Percentiles rank a stretch among this genome's conserved stretches.
phyloP scores from a whole-genome alignment of 2,113 vertebrate species.

The Tyrannus savana region DNA sequence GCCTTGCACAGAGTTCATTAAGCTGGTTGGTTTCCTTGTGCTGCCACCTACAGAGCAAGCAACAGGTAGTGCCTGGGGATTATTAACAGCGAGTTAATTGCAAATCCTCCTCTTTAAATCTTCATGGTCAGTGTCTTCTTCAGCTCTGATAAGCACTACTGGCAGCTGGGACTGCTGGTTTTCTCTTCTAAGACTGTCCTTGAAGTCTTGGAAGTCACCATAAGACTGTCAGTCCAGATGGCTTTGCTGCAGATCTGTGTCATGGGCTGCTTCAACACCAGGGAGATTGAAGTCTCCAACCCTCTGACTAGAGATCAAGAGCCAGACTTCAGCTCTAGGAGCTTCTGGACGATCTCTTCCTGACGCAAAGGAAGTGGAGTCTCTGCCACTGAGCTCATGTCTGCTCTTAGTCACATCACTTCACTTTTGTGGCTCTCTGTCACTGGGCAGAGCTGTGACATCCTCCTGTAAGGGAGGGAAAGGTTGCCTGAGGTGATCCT shows the following conservation, averaged over 20 bases:
- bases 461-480: background rate
- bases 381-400: background rate
- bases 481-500: background rate
- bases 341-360: background rate
- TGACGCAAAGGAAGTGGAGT: background rate
- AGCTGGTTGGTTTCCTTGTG: conserved; percentile 44
- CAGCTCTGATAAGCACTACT: background rate
- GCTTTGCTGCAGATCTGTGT: background rate
- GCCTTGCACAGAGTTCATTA: background rate
- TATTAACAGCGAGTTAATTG: background rate
- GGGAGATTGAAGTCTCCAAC: background rate
- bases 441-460: background rate
- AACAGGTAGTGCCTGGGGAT: background rate
- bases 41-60: conserved; percentile 68
- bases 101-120: background rate
- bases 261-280: background rate
- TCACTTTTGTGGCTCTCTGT: background rate
- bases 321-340: background rate
- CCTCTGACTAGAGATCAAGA: background rate
- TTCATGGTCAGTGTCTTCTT: background rate
- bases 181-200: background rate
- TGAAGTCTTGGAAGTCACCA: background rate
- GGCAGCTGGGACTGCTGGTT: background rate
- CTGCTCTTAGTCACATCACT: background rate
- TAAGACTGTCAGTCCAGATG: background rate